A percentile compares a stretch with the other conserved stretches of the same genome.
Conservation (phyloP, 2,797 vertebrate species). For the Bradypus variegatus region DNA sequence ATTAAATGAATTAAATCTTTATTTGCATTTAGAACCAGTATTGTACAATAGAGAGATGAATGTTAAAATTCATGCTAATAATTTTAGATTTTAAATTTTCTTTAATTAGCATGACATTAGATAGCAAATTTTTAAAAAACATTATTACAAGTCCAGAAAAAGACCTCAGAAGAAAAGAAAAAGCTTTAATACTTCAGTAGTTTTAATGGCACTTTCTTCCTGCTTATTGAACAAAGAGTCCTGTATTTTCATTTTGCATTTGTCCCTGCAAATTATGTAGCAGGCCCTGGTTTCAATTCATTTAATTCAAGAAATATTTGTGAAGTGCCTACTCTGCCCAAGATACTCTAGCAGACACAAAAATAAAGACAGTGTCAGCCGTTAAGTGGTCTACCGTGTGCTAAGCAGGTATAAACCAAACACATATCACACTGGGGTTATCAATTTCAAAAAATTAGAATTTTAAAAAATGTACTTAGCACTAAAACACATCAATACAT, state of each 20-base stretch:
- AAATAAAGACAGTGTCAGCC: background rate
- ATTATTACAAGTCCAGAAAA: background rate
- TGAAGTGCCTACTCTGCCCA: background rate
- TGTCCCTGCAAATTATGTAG: background rate
- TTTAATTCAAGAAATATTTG: background rate
- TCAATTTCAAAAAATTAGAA: constrained; percentile 10
- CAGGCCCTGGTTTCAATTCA: background rate
- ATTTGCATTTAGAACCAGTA: background rate
- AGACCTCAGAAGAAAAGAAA: background rate
- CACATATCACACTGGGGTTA: background rate
- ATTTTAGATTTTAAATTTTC: background rate
- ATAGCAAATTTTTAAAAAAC: background rate
- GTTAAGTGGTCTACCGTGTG: background rate
- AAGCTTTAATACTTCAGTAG: background rate
- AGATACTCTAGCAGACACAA: background rate
- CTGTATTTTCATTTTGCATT: background rate
- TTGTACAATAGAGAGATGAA: background rate
- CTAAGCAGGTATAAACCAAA: constrained; percentile 7
- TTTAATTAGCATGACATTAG: constrained; percentile 9
- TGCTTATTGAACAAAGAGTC: background rate
- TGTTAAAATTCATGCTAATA: background rate
- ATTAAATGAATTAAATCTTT: background rate
- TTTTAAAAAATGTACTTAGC: background rate
- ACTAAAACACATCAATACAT: background rate
- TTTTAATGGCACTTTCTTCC: background rate